Evolutionary conservation across 2,888 invertebrate genomes (phyloP), one percentile per base, ranked within the genome.

Genomic region (Chymomyza caudatula): DNA sequence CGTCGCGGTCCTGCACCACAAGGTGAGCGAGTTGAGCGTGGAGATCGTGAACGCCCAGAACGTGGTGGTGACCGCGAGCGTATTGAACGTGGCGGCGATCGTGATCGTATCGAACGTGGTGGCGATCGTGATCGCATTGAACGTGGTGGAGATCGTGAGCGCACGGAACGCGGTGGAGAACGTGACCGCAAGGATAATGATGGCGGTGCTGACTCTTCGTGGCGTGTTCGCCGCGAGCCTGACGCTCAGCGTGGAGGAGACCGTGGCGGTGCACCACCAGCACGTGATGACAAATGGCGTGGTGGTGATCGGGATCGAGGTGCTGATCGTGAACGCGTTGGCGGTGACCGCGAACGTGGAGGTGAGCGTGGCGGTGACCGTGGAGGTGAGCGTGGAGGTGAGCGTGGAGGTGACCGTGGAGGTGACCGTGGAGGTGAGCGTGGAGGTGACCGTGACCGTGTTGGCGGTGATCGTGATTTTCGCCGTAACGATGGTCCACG

Each of bases 171-270:
- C 4, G 64, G 15, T 4, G 85, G 74, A 0, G 85, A 79, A 0
- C 74, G 82, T n/a, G 74, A 71, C 6, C 82, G 80, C 63, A 86
- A 77, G 47, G 87, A 86, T 0, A 76, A 71, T 17, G 77, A 72
- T 13, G 76, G 74, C 2, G 81, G 78, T 6, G 79, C 77, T 11
- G 79, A 80, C 43, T 73, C 68, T 8, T 86, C 88, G 0, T 88
- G 89, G 87, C 89, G 89, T 62, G 76, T 77, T 3, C 88, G 88
- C 13, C 83, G 89, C 5, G 88, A 88, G 15, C 79, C 85, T 0
- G 87, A 85, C 2, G 19, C 73, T 1, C 81, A 76, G 47, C 80
- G 84, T 64, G 65, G 54, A 15, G 15, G 66, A 57, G 52, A 58
- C 57, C 76, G 77, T 49, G 76, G 58, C 44, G 51, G 56, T 37